These are phyloP conservation scores for Dipodomys ordii DNA, from an alignment of 2,113 vertebrate genomes.

Conservation along the genomic window DNA sequence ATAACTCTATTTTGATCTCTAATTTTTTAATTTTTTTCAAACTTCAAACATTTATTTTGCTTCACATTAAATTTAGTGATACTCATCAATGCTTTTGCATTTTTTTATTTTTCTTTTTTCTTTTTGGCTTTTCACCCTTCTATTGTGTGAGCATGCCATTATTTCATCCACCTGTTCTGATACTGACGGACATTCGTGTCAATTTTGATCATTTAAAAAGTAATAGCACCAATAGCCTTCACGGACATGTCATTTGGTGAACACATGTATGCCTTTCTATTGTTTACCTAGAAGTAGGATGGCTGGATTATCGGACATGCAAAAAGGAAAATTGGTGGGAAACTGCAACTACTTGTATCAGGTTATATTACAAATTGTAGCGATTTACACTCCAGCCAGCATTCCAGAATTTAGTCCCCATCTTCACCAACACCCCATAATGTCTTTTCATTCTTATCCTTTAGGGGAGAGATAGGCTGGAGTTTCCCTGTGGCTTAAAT, in stretches of 20 bases:
- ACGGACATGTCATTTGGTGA: background rate
- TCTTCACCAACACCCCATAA: background rate
- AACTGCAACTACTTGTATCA: conserved; percentile 3
- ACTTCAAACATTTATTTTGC: background rate
- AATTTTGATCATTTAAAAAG: background rate
- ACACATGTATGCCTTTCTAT: background rate
- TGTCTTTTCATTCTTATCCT: background rate
- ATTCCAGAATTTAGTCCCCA: background rate
- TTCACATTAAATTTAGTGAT: background rate
- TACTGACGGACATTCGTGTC: background rate
- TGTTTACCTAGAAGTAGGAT: background rate
- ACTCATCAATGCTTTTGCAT: background rate
- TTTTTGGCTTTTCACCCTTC: background rate
- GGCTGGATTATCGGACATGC: background rate
- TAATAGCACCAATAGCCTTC: background rate
- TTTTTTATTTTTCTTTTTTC: background rate
- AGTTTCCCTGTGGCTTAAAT: conserved; percentile 3
- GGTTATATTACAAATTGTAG: background rate
- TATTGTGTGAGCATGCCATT: background rate
- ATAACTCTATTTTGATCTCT: background rate
- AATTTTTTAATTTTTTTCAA: background rate
- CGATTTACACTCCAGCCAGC: background rate
- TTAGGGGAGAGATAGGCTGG: background rate
- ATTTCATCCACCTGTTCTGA: background rate
- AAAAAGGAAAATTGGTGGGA: background rate